Base-by-base conservation (phyloP, 2,113 vertebrate species). In the Rallus limicola region DNA sequence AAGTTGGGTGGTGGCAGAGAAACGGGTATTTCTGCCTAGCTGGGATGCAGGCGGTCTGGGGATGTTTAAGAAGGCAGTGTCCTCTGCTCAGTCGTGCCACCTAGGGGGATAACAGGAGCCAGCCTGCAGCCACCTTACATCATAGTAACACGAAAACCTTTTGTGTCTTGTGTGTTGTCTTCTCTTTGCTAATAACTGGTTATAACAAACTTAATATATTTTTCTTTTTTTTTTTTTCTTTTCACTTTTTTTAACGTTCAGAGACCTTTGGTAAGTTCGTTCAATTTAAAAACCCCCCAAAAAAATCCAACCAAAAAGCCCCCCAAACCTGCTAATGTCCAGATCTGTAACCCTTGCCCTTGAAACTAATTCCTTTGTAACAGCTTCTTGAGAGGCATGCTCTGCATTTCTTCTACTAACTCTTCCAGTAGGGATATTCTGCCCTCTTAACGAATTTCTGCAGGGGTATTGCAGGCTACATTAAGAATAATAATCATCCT, bases 221-320 rank as follows among this genome's bases (percentile, higher is more conserved):
- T 98, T 98, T 97, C 98, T 44, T 34, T 94, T 97, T 95, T 90
- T 67, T 89, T 78, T 77, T 42, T 96, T 97, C 96, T 92, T 88
- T 34, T 97, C 91, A 96, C 97, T 91, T 98, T 98, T 98, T 98
- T 97, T 98, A 98, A 98, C 98, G 98, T 97, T 98, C 99, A 99
- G 99, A 99, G 98, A 98, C 98, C 96, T 99, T 99, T 99, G 99
- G 99, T 99, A 99, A 99, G 99, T 99, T 98, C 97, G 94, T 97
- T 92, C 86, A 75, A 89, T 94, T 96, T 14, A 81, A 95, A 95
- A 44, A 48, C 80, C 76, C 76, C 82, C 76, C 31, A n/a, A 56
- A 52, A 79, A 44, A 44, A 44, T 55, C 81, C 55, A 75, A 96
- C 78, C 68, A 84, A 69, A 96, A 89, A 58, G 13, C 89, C 95